Evolutionary conservation across 1,140 invertebrate genomes (phyloP).

Genomic region (Wiebesia pumilae): DNA sequence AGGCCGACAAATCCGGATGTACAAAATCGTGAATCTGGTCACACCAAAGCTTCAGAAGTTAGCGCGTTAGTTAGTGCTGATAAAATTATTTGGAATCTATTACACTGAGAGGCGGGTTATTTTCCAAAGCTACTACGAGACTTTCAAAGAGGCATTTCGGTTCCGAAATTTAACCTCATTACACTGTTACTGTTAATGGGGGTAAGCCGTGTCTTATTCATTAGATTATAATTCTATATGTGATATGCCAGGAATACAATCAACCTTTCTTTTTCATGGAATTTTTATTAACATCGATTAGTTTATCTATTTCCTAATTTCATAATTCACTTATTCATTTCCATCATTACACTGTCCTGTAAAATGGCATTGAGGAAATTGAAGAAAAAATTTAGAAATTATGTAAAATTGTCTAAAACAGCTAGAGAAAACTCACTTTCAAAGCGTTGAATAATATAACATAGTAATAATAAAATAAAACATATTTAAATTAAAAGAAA

Average conservation of each 20-base stretch:
- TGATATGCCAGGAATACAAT: neutral
- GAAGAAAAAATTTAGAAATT: neutral
- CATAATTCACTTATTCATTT: too few relatives aligned
- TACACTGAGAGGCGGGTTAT: neutral
- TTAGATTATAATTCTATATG: neutral
- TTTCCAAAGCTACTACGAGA: neutral
- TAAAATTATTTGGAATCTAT: conserved; percentile 33
- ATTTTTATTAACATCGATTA: neutral
- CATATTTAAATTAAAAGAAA: too few relatives aligned
- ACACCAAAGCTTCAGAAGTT: neutral
- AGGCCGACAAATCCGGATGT: neutral
- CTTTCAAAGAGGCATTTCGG: neutral
- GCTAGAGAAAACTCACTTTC: too few relatives aligned
- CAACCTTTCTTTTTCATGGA: neutral
- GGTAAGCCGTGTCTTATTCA: neutral
- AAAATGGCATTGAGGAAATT: too few relatives aligned
- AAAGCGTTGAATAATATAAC: too few relatives aligned
- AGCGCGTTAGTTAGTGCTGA: neutral
- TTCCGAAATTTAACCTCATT: neutral
- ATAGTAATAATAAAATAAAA: too few relatives aligned
- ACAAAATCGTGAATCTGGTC: conserved; percentile 13
- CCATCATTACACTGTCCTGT: too few relatives aligned
- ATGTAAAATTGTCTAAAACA: neutral
- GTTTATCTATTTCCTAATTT: neutral
- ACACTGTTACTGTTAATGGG: neutral